These are phyloP conservation scores for Zeugodacus cucurbitae DNA, from an alignment of 1,140 invertebrate genomes.

Conservation along the genomic window DNA sequence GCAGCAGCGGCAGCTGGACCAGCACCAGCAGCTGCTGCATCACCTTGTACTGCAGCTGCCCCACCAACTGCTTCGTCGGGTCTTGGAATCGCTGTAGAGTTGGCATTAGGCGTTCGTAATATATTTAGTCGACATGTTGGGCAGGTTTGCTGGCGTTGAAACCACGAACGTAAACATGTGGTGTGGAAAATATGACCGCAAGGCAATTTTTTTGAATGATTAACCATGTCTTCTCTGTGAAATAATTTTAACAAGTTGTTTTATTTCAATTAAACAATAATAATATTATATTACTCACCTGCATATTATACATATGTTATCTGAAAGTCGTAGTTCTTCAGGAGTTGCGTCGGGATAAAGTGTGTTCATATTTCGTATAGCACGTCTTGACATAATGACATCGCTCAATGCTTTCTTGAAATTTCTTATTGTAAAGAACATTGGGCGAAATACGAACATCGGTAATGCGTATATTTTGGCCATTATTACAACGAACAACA, in stretches of 20 bases:
- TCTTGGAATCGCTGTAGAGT: slow-evolving; percentile 63
- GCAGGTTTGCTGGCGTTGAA: slow-evolving; percentile 99
- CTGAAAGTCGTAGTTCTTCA: slow-evolving; percentile 92
- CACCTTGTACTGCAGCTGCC: slow-evolving; percentile 46
- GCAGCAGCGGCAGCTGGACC: slow-evolving; percentile 55
- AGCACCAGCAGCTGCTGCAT: slow-evolving; percentile 44
- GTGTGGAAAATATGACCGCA: slow-evolving; percentile 99
- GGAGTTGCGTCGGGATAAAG: slow-evolving; percentile 95
- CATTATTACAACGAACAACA: slow-evolving; percentile 96
- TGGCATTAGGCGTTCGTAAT: slow-evolving; percentile 74
- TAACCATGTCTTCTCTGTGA: slow-evolving; percentile 70
- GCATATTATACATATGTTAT: slow-evolving; percentile 99
- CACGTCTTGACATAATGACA: slow-evolving; percentile 95
- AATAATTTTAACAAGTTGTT: not conserved
- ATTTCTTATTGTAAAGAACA: slow-evolving; percentile 97
- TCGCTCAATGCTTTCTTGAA: slow-evolving; percentile 99
- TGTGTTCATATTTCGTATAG: slow-evolving; percentile 98
- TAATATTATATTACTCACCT: slow-evolving; percentile 65
- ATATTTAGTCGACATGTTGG: slow-evolving; percentile 98
- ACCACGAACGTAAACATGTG: slow-evolving; percentile 98
- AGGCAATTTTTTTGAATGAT: slow-evolving; percentile 95
- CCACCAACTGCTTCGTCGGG: slow-evolving; percentile 63
- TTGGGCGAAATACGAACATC: slow-evolving; percentile 97
- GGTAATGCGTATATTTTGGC: slow-evolving; percentile 97
- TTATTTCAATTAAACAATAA: not conserved